Percentiles rank a stretch among this genome's conserved stretches.
phyloP scores from a whole-genome alignment of 2,113 vertebrate genomes.

The Echinops telfairi region DNA sequence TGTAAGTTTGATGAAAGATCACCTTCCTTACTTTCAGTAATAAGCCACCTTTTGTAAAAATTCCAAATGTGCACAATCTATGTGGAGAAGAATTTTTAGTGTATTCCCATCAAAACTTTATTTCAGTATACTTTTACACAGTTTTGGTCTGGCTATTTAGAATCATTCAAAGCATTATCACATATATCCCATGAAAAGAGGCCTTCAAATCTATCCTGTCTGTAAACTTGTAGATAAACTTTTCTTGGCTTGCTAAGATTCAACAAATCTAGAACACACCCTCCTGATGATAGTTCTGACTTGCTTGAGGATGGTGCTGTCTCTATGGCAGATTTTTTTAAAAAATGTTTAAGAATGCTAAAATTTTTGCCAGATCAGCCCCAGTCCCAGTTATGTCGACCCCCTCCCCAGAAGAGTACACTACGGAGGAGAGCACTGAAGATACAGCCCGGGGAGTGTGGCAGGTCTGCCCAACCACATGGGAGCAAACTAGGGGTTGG shows the following conservation, averaged over 20 bases:
- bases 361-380: too few relatives aligned
- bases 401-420: too few relatives aligned
- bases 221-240: neutral
- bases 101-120: conserved; percentile 26
- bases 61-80: neutral
- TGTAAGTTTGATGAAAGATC: neutral
- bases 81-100: neutral
- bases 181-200: neutral
- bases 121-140: neutral
- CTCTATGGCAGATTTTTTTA: too few relatives aligned
- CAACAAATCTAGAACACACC: neutral
- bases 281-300: neutral
- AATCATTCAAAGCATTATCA: neutral
- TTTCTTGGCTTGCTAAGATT: neutral
- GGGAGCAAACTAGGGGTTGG: too few relatives aligned
- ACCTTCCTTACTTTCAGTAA: neutral
- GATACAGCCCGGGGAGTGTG: too few relatives aligned
- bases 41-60: too few relatives aligned
- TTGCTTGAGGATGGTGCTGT: neutral
- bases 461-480: too few relatives aligned
- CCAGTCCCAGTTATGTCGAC: too few relatives aligned
- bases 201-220: neutral
- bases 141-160: neutral
- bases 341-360: too few relatives aligned
- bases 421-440: too few relatives aligned